Evolutionary conservation across 2,888 invertebrate genomes (phyloP).

Genomic region (Agapostemon virescens): DNA sequence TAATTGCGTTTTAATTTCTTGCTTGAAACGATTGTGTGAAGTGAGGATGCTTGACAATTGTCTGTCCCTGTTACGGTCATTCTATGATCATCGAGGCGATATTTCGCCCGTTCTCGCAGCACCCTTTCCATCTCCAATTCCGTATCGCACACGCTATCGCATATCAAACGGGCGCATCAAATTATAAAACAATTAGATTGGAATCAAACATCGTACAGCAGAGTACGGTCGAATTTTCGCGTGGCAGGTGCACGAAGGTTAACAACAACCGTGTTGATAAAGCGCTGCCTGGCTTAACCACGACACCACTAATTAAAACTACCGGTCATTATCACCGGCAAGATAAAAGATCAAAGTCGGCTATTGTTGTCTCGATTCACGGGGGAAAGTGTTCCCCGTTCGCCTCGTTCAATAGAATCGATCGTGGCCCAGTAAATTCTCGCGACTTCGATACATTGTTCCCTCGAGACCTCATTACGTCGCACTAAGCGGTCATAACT

Average conservation of each 20-base stretch:
- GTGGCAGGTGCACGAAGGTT: background rate
- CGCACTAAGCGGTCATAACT: slow-evolving; percentile 35
- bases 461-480: slow-evolving; percentile 40
- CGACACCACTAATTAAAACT: background rate
- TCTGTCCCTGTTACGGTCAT: background rate
- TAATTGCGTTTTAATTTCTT: too few relatives aligned
- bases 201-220: background rate
- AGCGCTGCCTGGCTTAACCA: slow-evolving; percentile 2
- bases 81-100: background rate
- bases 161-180: background rate
- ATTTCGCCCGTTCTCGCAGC: background rate
- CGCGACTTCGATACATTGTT: slow-evolving; percentile 24
- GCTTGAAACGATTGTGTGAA: background rate
- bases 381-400: slow-evolving; percentile 24
- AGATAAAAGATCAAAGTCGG: background rate
- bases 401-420: slow-evolving; percentile 33
- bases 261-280: background rate
- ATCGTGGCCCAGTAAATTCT: slow-evolving; percentile 49
- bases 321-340: background rate
- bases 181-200: background rate
- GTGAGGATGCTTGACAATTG: background rate
- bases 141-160: background rate
- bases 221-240: background rate
- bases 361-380: background rate
- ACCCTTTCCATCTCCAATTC: background rate